Conservation (phyloP, 2,888 invertebrate genomes). For the Prosapia bicincta region DNA sequence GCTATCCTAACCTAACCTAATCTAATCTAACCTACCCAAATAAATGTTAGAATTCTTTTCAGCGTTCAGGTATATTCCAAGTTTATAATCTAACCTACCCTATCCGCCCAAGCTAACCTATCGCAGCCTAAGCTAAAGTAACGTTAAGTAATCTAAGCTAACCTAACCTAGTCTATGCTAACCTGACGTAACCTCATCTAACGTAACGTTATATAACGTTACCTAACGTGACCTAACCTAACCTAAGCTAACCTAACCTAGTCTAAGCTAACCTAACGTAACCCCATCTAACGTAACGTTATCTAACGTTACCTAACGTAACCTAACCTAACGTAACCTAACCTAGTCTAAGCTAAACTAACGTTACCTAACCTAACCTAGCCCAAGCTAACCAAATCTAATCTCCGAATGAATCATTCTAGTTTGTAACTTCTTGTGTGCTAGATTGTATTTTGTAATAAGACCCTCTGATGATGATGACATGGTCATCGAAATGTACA, state of each 20-base stretch:
- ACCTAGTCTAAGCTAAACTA: neutral
- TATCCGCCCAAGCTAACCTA: no score
- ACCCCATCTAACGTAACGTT: neutral
- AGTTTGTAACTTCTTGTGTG: no score
- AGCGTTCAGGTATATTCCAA: no score
- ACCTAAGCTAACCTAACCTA: neutral
- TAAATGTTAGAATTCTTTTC: no score
- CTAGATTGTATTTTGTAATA: no score
- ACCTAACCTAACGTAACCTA: neutral
- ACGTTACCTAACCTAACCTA: neutral
- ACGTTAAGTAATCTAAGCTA: no score
- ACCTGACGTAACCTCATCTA: neutral
- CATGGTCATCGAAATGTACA: no score
- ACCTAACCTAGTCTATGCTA: neutral
- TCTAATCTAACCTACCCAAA: neutral
- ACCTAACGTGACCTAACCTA: neutral
- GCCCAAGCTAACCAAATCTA: neutral
- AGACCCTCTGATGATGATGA: no score
- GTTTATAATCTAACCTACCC: no score
- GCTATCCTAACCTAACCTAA: neutral
- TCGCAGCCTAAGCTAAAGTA: no score
- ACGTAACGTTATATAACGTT: neutral
- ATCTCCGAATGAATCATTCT: no score
- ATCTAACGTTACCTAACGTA: neutral
- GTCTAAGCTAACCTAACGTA: neutral